Evolutionary conservation across 1,140 invertebrate genomes (phyloP), one percentile per base, ranked within the genome.

Genomic region (Papilio aristodemus): DNA sequence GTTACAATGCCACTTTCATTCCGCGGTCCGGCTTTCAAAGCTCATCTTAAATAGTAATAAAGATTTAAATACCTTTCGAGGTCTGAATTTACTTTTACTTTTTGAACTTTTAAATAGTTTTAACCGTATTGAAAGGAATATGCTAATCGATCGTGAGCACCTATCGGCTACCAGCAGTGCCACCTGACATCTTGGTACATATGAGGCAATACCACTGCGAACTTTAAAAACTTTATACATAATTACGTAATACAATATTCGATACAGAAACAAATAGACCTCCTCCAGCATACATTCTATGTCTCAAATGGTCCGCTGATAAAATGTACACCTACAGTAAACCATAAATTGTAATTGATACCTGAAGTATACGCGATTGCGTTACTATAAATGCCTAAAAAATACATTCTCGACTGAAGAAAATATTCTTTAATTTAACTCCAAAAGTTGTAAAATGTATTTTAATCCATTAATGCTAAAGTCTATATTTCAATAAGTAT

Each of bases 301-400:
- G n/a, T n/a, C n/a, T n/a, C n/a, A n/a, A n/a, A n/a, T n/a, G n/a
- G n/a, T n/a, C n/a, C n/a, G n/a, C n/a, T n/a, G n/a, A 46, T 46
- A 25, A 50, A 11, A 50, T 22, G 9, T 22, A 50, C 5, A n/a
- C 39, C 14, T 7, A 43, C 17, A 6, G 9, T 50, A 4, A 50
- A 22, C 46, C 19, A 50, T 50, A 11, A 22, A 22, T 50, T 50
- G 46, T 50, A 50, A 50, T 50, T 50, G 46, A 50, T 50, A 50
- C 19, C 19, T 22, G 46, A 50, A 50, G 46, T 50, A 22, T 11
- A 17, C 8, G 17, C 19, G 17, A 7, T 8, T 50, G 22, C 19
- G 19, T 50, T 50, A 22, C 46, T 50, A 22, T 5, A 8, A 14
- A 8, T 19, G 10, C 8, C 19, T 50, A 22, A 50, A 50, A 50